phyloP scores from a whole-genome alignment of 2,888 invertebrate species.

The Chorisops tibialis region DNA sequence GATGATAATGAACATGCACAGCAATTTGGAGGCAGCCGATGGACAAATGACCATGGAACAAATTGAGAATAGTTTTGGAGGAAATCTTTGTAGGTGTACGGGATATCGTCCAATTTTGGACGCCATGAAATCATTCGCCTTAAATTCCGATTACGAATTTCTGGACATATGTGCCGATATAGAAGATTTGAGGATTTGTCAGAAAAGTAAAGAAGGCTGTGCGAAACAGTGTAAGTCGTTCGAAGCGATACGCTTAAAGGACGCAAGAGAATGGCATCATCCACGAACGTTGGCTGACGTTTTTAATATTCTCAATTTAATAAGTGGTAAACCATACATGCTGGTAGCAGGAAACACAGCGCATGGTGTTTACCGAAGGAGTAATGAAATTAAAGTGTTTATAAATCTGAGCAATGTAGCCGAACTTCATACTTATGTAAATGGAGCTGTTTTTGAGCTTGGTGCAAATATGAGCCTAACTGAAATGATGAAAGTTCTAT shows the following conservation, averaged over 20 bases:
- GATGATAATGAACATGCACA: constrained; percentile 52
- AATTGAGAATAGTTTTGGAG: constrained; percentile 66
- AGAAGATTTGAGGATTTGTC: constrained; percentile 41
- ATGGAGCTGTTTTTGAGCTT: constrained; percentile 46
- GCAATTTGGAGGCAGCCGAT: constrained; percentile 50
- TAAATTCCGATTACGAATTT: constrained; percentile 50
- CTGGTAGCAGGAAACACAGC: constrained; percentile 71
- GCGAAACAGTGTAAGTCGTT: constrained; percentile 34
- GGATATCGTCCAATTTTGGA: constrained; percentile 70
- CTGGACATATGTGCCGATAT: constrained; percentile 38
- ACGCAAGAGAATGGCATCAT: constrained; percentile 57
- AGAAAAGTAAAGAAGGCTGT: constrained; percentile 41
- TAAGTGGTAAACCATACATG: constrained; percentile 56
- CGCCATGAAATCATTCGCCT: constrained; percentile 66
- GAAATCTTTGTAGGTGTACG: constrained; percentile 71
- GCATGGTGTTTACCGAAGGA: constrained; percentile 55
- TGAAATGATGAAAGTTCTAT: constrained; percentile 54
- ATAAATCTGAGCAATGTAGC: constrained; percentile 60
- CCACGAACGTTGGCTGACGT: constrained; percentile 54
- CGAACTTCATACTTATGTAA: constrained; percentile 53
- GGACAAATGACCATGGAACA: constrained; percentile 55
- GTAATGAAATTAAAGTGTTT: constrained; percentile 48
- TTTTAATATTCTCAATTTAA: constrained; percentile 54
- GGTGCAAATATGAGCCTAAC: constrained; percentile 58
- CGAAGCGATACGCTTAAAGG: constrained; percentile 41